Evolutionary conservation across 1,140 invertebrate genomes (phyloP), one percentile per base, ranked within the genome.

Genomic region (Wasmannia auropunctata): DNA sequence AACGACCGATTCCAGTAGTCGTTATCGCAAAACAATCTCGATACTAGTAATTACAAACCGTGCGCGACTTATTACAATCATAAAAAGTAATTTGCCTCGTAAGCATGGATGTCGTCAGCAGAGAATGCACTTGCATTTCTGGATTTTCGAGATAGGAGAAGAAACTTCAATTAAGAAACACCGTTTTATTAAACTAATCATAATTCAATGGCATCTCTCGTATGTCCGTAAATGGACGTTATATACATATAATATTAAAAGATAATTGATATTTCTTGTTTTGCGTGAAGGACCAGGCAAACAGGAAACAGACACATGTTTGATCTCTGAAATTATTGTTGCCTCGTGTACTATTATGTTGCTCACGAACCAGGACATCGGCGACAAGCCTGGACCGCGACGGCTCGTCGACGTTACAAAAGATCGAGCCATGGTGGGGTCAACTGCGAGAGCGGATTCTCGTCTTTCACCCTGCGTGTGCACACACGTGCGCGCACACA

Each of bases 381-480:
- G 25, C 84, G 88, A 88, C 88, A 67, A 86, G 79, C 40, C 58
- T 69, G 25, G 10, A 70, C 56, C 43, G 28, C 88, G 75, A 86
- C 69, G 87, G 75, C 87, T 79, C 76, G 76, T 89, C 84, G 88
- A 88, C 62, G 84, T 83, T 90, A 90, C 74, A 90, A 90, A 90
- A 63, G 74, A 58, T 81, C 56, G 85, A 85, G 79, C 86, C 85
- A 46, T 65, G 54, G 62, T 85, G 79, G 88, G n/a, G 85, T 90
- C 88, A 89, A 87, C 88, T 86, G 74, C 88, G 67, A 87, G 65
- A 79, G 76, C 65, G 85, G 46, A 84, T 89, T 89, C 85, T 88
- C 83, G 56, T 77, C 76, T 69, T 83, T 81, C 84, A 77, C 40
- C 37, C 69, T 11, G 63, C 72, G 51, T 76, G 83, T 25, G 34